A percentile compares a stretch with the other conserved stretches of the same genome.
These are phyloP conservation scores for Mionectes olivaceus DNA, from an alignment of 2,797 vertebrate species.

Conservation along the genomic window DNA sequence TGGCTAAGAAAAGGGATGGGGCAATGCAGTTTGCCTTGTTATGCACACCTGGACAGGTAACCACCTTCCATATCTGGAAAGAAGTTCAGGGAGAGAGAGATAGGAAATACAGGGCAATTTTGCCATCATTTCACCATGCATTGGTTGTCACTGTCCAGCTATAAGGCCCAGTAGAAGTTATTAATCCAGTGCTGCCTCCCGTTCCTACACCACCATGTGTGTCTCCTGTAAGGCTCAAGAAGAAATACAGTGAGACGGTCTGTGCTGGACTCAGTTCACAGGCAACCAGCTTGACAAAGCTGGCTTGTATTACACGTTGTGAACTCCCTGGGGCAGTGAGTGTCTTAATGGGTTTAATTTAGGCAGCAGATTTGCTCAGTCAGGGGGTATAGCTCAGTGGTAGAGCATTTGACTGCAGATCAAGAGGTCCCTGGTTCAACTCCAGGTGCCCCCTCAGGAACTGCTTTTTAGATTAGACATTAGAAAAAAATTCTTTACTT, in stretches of 20 bases:
- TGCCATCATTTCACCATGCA: rapidly evolving
- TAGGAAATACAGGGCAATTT: not conserved
- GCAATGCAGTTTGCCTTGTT: not conserved
- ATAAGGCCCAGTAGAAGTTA: not conserved
- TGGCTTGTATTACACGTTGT: not conserved
- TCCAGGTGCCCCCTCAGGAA: not conserved
- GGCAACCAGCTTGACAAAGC: not conserved
- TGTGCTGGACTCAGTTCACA: not conserved
- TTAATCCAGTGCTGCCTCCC: not conserved
- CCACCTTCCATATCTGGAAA: not conserved
- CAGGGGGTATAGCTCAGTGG: conserved; percentile 70
- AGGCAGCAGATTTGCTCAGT: rapidly evolving
- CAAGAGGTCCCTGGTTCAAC: conserved; percentile 65
- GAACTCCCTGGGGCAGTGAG: not conserved
- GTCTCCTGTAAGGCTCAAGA: not conserved
- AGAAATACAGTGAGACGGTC: not conserved
- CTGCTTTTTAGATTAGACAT: rapidly evolving
- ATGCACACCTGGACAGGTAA: not conserved
- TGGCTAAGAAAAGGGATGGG: not conserved
- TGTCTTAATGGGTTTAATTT: not conserved
- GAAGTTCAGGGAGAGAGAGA: not conserved
- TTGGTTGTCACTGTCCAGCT: not conserved
- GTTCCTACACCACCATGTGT: rapidly evolving
- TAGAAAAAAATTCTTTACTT: not conserved
- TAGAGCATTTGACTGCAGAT: conserved; percentile 75